phyloP scores from a whole-genome alignment of 2,113 vertebrate genomes.

The Tricholaema leucomelas region DNA sequence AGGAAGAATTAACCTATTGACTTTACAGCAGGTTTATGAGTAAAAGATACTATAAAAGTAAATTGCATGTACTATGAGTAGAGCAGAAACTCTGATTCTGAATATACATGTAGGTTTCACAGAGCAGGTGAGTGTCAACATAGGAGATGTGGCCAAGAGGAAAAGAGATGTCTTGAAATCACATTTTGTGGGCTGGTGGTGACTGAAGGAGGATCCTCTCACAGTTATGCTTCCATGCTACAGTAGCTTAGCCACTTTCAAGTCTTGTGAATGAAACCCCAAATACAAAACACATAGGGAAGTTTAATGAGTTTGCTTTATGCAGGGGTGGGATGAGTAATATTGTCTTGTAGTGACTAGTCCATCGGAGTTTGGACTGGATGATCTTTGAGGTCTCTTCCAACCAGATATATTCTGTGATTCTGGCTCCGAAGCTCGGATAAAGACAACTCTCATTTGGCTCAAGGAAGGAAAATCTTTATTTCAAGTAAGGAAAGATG shows the following conservation, averaged over 20 bases:
- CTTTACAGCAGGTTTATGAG: neutral
- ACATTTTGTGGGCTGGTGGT: neutral
- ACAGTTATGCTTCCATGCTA: neutral
- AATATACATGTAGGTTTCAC: neutral
- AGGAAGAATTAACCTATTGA: conserved; percentile 2
- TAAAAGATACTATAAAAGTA: neutral
- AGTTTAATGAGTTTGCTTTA: conserved; percentile 40
- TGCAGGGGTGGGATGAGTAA: conserved; percentile 12
- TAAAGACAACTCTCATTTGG: conserved; percentile 29
- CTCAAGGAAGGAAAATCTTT: conserved; percentile 26
- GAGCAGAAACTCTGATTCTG: neutral
- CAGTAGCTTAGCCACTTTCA: conserved; percentile 20
- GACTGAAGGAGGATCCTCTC: conserved; percentile 6
- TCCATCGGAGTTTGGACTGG: too few relatives aligned
- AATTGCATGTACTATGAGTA: neutral
- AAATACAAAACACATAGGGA: conserved; percentile 48
- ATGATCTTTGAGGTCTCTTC: too few relatives aligned
- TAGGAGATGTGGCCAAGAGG: neutral
- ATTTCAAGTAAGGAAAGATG: conserved; percentile 17
- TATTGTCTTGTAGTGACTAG: neutral
- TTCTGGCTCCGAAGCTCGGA: conserved; percentile 4
- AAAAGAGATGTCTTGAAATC: neutral
- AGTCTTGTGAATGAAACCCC: conserved; percentile 28
- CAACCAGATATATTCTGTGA: too few relatives aligned
- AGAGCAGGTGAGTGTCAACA: accelerated